Evolutionary conservation across 2,797 vertebrate genomes (phyloP), one percentile per base, ranked within the genome.

Genomic region (Rallus crepitans): DNA sequence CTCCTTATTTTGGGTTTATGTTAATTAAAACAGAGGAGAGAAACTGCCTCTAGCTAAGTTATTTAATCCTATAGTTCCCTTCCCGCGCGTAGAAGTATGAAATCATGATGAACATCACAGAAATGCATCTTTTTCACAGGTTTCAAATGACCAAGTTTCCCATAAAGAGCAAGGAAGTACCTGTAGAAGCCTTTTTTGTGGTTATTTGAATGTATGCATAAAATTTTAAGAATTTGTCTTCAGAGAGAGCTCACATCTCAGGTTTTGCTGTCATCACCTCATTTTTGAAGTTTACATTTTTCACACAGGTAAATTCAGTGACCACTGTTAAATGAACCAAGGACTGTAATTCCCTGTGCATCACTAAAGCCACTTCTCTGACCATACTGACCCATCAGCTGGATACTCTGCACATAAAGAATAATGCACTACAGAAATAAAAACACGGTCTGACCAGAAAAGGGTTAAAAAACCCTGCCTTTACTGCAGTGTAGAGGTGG

Each of bases 391-490:
- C 31, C 2, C 3, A 52, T 52, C 2, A 6, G 40, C 55, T 91
- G 68, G 39, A 73, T 88, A 61, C 27, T 57, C 5, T 55, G 21
- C 19, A n/a, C 14, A 9, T 11, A 85, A 52, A 55, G 8, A 55
- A 31, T 53, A 64, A 69, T 6, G 30, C 7, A n/a, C n/a, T 16
- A 39, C 27, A 87, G 55, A 87, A 84, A 76, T 21, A 59, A 53
- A 86, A 93, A 55, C 1, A 18, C 5, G 10, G 2, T 42, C 33
- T 57, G 15, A 20, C 21, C 69, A 83, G 50, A 90, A 75, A 82
- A 78, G 2, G 10, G 7, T 76, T 40, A 3, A 87, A 77, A 47
- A 42, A 0, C 0, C 3, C 4, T 3, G 56, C 1, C 9, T 17
- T 27, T 50, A 84, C 10, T 31, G 11, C 25, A 87, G n/a, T 5